phyloP scores from a whole-genome alignment of 2,113 vertebrate genomes.

The Anarhynchus alexandrinus region DNA sequence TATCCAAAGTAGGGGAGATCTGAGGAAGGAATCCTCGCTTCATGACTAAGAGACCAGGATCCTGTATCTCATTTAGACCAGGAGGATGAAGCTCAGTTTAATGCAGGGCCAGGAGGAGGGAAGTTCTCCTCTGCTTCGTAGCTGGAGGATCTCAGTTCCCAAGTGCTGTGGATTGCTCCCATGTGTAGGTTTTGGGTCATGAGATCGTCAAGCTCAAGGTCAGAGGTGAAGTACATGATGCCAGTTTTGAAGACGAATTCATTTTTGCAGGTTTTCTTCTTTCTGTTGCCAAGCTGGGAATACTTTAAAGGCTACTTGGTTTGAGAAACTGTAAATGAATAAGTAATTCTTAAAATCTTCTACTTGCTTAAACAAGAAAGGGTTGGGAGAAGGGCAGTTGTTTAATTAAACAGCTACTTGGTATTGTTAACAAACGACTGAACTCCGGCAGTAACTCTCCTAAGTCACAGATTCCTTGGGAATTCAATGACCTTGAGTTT shows the following conservation, averaged over 20 bases:
- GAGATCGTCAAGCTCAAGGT: not conserved
- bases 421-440: conserved; percentile 53
- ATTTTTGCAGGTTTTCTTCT: conserved; percentile 17
- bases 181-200: not conserved
- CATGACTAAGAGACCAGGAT: not conserved
- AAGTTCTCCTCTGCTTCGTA: not conserved
- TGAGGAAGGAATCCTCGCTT: not conserved
- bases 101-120: not conserved
- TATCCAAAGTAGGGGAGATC: not conserved
- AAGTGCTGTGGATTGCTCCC: not conserved
- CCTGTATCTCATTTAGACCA: not conserved
- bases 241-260: not conserved
- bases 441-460: conserved; percentile 11
- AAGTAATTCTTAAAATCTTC: conserved; percentile 17
- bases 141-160: not conserved
- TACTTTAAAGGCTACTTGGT: not conserved
- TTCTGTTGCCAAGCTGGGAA: not conserved
- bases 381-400: not conserved
- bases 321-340: not conserved
- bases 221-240: not conserved
- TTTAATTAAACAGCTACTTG: conserved; percentile 59
- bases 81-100: not conserved
- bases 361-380: conserved; percentile 11
- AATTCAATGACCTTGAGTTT: conserved; percentile 62
- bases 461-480: conserved; percentile 66